Conservation (phyloP, 1,140 invertebrate genomes). For the Subanguina moxae region DNA sequence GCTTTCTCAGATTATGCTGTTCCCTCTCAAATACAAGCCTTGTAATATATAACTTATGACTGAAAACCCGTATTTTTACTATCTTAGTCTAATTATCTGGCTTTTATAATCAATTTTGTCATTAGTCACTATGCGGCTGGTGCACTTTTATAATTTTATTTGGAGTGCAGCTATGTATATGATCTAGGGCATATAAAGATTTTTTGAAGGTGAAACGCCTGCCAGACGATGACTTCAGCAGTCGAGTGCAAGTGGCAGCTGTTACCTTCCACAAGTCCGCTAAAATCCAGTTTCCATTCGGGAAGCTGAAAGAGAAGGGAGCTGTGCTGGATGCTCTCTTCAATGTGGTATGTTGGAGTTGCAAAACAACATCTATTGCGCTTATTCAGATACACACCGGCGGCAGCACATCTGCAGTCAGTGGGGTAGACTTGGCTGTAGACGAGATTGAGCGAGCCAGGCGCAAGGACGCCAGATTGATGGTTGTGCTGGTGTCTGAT, state of each 20-base stretch:
- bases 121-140: no score
- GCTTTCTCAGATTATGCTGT: no score
- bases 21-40: no score
- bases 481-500: constrained; percentile 48
- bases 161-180: no score
- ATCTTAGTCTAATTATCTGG: no score
- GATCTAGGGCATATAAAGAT: no score
- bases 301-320: constrained; percentile 34
- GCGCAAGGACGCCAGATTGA: constrained; percentile 35
- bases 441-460: constrained; percentile 30
- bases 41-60: no score
- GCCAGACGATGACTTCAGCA: constrained; percentile 51
- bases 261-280: constrained; percentile 47
- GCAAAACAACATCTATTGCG: neutral
- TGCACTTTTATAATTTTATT: no score
- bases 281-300: constrained; percentile 41
- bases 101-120: no score
- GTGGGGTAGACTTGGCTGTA: constrained; percentile 42
- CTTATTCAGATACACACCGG: constrained; percentile 39
- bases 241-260: constrained; percentile 39
- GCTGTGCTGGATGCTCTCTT: constrained; percentile 42
- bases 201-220: constrained; percentile 31
- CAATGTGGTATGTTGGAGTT: constrained; percentile 9
- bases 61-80: no score
- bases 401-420: constrained; percentile 47